Percentiles rank a stretch among this genome's conserved stretches.
Conservation (phyloP, 2,113 vertebrate genomes). For the Scytalopus superciliaris region DNA sequence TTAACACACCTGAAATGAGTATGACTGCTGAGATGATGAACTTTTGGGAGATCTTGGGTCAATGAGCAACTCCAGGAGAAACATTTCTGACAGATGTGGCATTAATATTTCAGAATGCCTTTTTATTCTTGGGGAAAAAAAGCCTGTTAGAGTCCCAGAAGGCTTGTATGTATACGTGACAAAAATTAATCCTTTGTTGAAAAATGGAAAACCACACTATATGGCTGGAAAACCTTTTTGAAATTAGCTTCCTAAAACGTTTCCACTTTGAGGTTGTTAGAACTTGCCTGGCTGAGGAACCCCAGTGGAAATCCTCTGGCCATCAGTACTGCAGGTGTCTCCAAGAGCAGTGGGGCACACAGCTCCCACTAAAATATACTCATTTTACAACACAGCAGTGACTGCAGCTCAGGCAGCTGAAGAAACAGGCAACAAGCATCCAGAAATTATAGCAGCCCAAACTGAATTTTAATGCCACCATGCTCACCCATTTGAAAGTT, state of each 20-base stretch:
- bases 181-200: not conserved
- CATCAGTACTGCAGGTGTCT: not conserved
- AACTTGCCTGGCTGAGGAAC: not conserved
- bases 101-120: conserved; percentile 73
- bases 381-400: not conserved
- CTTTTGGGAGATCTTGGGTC: conserved; percentile 75
- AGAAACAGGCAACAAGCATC: not conserved
- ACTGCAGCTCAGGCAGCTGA: not conserved
- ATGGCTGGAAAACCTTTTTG: not conserved
- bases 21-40: conserved; percentile 76
- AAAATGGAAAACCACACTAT: not conserved
- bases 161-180: not conserved
- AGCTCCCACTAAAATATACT: not conserved
- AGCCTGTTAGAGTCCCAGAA: not conserved
- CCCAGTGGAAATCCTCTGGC: not conserved
- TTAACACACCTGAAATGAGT: conserved; percentile 75
- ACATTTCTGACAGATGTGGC: conserved; percentile 78
- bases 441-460: not conserved
- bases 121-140: not conserved
- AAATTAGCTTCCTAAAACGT: not conserved
- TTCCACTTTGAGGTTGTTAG: not conserved
- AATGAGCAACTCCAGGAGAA: conserved; percentile 83
- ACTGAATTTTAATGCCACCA: not conserved
- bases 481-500: not conserved
- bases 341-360: not conserved